Conservation (phyloP, 2,113 vertebrate genomes). For the Crotophaga sulcirostris region DNA sequence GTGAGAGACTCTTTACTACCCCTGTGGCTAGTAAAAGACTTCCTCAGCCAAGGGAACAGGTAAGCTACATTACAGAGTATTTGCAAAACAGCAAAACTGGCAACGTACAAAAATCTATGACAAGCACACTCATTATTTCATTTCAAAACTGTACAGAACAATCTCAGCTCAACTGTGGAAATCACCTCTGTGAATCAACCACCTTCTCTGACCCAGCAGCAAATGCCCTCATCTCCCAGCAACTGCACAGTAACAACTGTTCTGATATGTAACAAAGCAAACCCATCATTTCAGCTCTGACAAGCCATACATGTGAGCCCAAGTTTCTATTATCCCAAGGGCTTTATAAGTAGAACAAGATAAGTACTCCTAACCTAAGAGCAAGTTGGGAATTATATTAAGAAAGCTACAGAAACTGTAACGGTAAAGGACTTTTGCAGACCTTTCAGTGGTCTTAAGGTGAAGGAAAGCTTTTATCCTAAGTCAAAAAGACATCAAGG, state of each 20-base stretch:
- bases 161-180: neutral
- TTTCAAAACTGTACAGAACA: neutral
- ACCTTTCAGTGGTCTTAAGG: neutral
- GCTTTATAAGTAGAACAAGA: neutral
- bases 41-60: neutral
- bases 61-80: neutral
- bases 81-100: neutral
- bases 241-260: neutral
- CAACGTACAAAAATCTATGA: neutral
- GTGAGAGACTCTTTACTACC: neutral
- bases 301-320: rapidly evolving
- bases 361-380: neutral
- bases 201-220: neutral
- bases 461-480: neutral
- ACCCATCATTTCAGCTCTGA: neutral
- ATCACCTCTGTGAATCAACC: neutral
- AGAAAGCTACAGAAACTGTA: neutral
- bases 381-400: neutral
- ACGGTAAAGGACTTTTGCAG: neutral
- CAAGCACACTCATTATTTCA: neutral
- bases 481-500: neutral
- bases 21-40: neutral
- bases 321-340: neutral
- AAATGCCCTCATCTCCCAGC: neutral
- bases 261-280: neutral